Evolutionary conservation across 1,140 invertebrate species (phyloP).

Genomic region (Tribolium castaneum): DNA sequence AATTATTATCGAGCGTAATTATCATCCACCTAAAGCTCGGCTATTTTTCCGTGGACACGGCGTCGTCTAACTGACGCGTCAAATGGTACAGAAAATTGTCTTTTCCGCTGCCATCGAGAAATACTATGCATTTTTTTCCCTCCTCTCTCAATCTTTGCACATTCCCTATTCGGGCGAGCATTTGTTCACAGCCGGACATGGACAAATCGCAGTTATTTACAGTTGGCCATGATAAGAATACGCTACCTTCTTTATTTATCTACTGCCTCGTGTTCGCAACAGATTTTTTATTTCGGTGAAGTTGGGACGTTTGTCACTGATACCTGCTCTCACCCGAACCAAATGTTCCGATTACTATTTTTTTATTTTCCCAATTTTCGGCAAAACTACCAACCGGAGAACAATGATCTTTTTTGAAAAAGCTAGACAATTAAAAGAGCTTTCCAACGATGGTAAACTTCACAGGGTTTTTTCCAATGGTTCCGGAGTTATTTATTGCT

Average conservation of each 20-base stretch:
- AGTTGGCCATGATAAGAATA: conserved; percentile 62
- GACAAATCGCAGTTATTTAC: conserved; percentile 63
- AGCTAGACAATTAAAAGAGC: too few species aligned
- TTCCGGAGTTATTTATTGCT: too few species aligned
- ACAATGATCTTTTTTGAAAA: too few species aligned
- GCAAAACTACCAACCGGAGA: too few species aligned
- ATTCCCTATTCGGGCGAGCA: conserved; percentile 57
- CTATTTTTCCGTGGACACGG: conserved; percentile 51
- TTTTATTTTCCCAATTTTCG: too few species aligned
- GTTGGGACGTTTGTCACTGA: too few species aligned
- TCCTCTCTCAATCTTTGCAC: conserved; percentile 61
- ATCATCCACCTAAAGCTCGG: conserved; percentile 52
- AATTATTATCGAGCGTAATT: conserved; percentile 59
- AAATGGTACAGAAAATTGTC: conserved; percentile 63
- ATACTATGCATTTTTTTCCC: conserved; percentile 61
- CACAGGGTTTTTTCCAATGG: too few species aligned
- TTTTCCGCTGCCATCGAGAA: conserved; percentile 55
- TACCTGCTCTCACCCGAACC: too few species aligned
- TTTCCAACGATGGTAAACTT: too few species aligned
- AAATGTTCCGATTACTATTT: too few species aligned
- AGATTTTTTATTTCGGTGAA: conserved; percentile 20
- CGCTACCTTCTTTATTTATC: conserved; percentile 36
- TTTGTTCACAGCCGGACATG: conserved; percentile 60
- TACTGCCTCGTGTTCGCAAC: neutral
- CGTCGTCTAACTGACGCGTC: conserved; percentile 55